Evolutionary conservation across 2,888 invertebrate species (phyloP), one percentile per base, ranked within the genome.

Genomic region (Rosalia funebris): DNA sequence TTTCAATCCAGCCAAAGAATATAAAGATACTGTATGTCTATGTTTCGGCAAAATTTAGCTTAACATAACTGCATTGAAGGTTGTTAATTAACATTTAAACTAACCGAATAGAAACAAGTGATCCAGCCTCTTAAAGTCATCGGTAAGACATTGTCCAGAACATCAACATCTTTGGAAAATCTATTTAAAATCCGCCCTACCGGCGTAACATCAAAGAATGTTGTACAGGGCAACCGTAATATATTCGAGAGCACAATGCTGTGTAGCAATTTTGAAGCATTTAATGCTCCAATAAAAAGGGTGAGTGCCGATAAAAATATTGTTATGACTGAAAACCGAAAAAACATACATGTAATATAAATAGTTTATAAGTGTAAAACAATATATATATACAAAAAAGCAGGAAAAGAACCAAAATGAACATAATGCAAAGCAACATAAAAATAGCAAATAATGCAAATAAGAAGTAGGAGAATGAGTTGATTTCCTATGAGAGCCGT

Each of bases 151-250:
- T 87, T 89, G 84, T 91, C 90, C 81, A 90, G 82, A 75, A 87
- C 84, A 79, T 91, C 90, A 70, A 90, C 82, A 81, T 91, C 90
- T 85, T 90, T 90, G 79, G 88, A 87, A 85, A 90, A 90, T 71
- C 91, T 86, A 84, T 91, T 91, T 82, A 92, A 86, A 79, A 91
- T 86, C 79, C 92, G 85, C 80, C 92, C 92, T 67, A 89, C 84
- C 64, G 92, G 92, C 74, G 91, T 92, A 72, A 91, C 89, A 83
- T 92, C 91, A 85, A 89, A 92, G 85, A 91, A 92, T 77, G 87
- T 86, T 77, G 86, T 84, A 81, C 86, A 82, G 59, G 91, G 89
- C 71, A 88, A 87, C 78, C 86, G 85, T 75, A 92, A 82, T 76
- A 90, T 86, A 77, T 88, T 86, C 70, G 77, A 79, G 72, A 92